Conservation (phyloP, 1,140 invertebrate species). For the Leptinotarsa texana region DNA sequence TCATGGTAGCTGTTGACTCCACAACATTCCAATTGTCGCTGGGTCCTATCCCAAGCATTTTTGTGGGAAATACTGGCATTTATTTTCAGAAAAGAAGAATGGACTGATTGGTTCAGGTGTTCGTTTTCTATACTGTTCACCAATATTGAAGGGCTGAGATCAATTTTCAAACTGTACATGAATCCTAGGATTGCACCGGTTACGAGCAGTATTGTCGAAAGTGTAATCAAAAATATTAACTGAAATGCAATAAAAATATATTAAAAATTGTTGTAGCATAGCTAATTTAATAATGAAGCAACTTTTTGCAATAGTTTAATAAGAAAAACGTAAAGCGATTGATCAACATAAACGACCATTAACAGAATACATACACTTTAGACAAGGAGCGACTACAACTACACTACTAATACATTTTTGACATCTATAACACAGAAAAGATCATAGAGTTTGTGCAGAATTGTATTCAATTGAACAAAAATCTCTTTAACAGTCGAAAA, state of each 20-base stretch:
- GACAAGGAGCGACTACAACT: no score
- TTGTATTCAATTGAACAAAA: not conserved
- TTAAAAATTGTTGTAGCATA: not conserved
- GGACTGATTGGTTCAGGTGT: not conserved
- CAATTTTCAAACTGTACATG: not conserved
- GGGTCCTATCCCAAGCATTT: conserved; percentile 9
- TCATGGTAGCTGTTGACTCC: conserved; percentile 7
- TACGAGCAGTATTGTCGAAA: not conserved
- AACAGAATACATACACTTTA: no score
- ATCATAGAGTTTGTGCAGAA: no score
- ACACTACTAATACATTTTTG: no score
- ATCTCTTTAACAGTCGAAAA: not conserved
- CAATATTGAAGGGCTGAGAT: not conserved
- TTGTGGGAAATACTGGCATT: not conserved
- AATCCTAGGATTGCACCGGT: conserved; percentile 9
- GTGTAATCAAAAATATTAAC: not conserved
- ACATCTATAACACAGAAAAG: no score
- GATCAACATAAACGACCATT: no score
- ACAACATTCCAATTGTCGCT: conserved; percentile 12
- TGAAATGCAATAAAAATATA: not conserved
- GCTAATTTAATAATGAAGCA: no score
- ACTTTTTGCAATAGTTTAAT: no score
- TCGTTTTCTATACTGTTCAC: not conserved
- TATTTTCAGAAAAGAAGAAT: not conserved
- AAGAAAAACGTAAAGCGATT: no score